Evolutionary conservation across 1,140 invertebrate species (phyloP).

Genomic region (Bombus turneri): DNA sequence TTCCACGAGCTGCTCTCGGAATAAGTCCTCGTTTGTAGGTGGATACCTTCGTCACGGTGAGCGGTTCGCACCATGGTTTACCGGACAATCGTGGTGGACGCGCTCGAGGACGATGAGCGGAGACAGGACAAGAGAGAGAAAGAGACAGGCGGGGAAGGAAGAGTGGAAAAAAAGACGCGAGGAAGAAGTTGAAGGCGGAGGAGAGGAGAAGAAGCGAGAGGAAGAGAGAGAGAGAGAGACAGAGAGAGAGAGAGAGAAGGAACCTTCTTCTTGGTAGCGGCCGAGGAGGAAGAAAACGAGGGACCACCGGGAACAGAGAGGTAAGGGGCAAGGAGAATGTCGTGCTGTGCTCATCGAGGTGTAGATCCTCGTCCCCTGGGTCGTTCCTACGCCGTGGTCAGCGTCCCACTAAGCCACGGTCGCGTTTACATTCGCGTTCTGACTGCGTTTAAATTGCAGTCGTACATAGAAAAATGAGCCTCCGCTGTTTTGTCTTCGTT

Average conservation of each 20-base stretch:
- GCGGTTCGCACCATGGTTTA: slow-evolving; percentile 74
- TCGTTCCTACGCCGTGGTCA: slow-evolving; percentile 80
- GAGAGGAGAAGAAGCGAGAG: not conserved
- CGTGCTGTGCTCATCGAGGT: slow-evolving; percentile 82
- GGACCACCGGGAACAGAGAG: slow-evolving; percentile 65
- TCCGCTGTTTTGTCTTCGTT: not conserved
- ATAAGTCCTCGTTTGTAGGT: slow-evolving; percentile 74
- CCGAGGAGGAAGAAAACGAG: slow-evolving; percentile 71
- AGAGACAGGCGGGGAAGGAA: slow-evolving; percentile 14
- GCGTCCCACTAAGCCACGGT: slow-evolving; percentile 80
- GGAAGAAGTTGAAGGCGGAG: not conserved
- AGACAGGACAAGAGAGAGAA: slow-evolving; percentile 59
- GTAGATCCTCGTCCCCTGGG: slow-evolving; percentile 82
- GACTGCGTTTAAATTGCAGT: slow-evolving; percentile 70
- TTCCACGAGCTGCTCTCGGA: slow-evolving; percentile 66
- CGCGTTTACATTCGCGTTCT: slow-evolving; percentile 73
- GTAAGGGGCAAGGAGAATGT: slow-evolving; percentile 78
- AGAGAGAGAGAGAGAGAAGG: slow-evolving; percentile 53
- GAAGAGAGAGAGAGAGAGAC: not conserved
- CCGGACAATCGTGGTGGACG: slow-evolving; percentile 73
- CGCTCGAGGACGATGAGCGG: slow-evolving; percentile 72
- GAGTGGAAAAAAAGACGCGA: slow-evolving; percentile 21
- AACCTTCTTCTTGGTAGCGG: slow-evolving; percentile 74
- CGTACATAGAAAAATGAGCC: slow-evolving; percentile 67
- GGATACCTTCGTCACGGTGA: slow-evolving; percentile 78